Percentiles rank a stretch among this genome's conserved stretches.
Conservation (phyloP, 2,113 vertebrate genomes). For the Globicephala melas region DNA sequence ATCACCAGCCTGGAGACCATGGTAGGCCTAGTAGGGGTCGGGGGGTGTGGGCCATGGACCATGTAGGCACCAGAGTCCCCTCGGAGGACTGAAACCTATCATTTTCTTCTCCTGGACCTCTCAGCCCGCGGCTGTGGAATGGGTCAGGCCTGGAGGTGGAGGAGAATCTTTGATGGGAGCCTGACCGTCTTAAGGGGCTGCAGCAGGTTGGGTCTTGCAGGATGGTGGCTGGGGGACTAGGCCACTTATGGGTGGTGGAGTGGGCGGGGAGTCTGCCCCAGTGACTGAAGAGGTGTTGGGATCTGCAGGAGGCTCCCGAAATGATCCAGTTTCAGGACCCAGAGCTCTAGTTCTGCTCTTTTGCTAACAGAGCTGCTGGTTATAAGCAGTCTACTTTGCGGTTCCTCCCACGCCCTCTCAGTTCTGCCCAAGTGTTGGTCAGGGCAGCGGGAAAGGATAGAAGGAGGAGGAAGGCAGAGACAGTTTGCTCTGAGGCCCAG, state of each 20-base stretch:
- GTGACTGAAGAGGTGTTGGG: neutral
- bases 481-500: neutral
- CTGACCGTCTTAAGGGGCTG: neutral
- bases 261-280: neutral
- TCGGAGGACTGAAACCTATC: rapidly evolving
- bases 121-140: neutral
- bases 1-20: slow-evolving; percentile 94
- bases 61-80: neutral
- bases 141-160: neutral
- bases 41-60: neutral
- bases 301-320: rapidly evolving
- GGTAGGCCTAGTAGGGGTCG: slow-evolving; percentile 77
- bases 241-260: neutral
- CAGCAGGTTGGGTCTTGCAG: neutral
- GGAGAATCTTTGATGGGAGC: neutral
- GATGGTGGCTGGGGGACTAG: neutral
- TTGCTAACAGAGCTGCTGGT: neutral
- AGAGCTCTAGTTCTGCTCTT: rapidly evolving
- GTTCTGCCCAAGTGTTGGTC: neutral
- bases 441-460: neutral
- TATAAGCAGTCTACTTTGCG: neutral
- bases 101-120: neutral
- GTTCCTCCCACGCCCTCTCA: neutral
- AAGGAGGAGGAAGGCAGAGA: neutral
- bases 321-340: neutral